These are phyloP conservation scores for Poeciliopsis infans DNA, from an alignment of 2,797 vertebrate genomes.

Conservation along the genomic window DNA sequence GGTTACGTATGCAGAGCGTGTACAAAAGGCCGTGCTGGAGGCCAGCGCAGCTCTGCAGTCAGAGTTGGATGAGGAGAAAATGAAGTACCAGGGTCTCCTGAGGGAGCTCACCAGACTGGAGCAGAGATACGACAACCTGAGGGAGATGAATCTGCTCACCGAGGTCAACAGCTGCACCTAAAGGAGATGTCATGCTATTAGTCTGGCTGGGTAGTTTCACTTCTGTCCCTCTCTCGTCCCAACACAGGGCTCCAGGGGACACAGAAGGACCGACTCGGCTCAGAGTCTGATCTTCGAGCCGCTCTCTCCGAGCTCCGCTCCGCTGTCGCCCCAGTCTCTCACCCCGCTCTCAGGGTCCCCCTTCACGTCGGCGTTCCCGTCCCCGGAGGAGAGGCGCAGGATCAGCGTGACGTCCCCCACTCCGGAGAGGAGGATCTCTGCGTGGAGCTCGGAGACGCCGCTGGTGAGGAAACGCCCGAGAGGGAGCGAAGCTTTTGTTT, in stretches of 20 bases:
- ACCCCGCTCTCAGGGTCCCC: constrained; percentile 60
- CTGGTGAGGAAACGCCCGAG: constrained; percentile 64
- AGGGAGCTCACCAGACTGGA: constrained; percentile 83
- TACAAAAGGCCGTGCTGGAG: constrained; percentile 51
- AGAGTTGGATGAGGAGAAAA: constrained; percentile 83
- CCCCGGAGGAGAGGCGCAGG: constrained; percentile 70
- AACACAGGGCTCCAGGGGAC: constrained; percentile 68
- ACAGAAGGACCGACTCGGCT: constrained; percentile 72
- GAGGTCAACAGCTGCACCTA: constrained; percentile 59
- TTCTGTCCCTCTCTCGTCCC: neutral
- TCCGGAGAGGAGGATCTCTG: constrained; percentile 54
- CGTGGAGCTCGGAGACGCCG: constrained; percentile 54
- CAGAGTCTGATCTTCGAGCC: constrained; percentile 77
- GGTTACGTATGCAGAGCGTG: constrained; percentile 54
- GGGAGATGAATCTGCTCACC: constrained; percentile 79
- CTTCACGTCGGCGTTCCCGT: constrained; percentile 56
- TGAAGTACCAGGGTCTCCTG: constrained; percentile 83
- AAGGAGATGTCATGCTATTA: neutral
- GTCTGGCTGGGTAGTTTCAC: neutral
- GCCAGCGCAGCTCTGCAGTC: constrained; percentile 64
- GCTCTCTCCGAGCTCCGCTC: constrained; percentile 56
- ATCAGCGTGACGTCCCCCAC: constrained; percentile 71
- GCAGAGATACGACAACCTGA: constrained; percentile 84
- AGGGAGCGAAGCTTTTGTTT: neutral
- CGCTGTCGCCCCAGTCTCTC: constrained; percentile 50